Evolutionary conservation across 30 jellyfish, hydroid and myxozoan species (phyloP).

Genomic region (Chrysaora quinquecirrha): DNA sequence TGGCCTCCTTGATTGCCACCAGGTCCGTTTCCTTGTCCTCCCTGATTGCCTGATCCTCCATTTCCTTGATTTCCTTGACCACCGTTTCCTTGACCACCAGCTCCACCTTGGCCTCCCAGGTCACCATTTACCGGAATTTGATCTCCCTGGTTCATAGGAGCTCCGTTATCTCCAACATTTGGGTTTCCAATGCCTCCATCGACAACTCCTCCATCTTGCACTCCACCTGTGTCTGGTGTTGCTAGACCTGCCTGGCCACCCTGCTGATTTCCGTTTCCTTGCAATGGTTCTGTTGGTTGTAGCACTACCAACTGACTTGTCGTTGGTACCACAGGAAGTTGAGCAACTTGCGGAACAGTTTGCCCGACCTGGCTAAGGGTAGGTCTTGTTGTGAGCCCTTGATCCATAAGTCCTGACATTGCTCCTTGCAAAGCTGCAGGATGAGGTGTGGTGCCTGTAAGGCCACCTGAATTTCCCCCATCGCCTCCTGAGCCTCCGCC

Average conservation of each 20-base stretch:
- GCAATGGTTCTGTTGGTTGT: not conserved
- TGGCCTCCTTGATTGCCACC: constrained; percentile 33
- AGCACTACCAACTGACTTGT: not conserved
- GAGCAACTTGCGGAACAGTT: not conserved
- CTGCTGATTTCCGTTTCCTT: not conserved
- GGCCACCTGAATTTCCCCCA: not conserved
- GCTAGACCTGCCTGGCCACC: constrained; percentile 1
- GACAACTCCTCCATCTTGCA: not conserved
- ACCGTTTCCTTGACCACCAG: constrained; percentile 43
- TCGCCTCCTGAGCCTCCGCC: not conserved
- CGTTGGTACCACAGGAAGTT: not conserved
- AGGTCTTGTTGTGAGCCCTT: constrained; percentile 6
- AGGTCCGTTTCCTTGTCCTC: constrained; percentile 26
- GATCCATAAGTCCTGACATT: not conserved
- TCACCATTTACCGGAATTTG: not conserved
- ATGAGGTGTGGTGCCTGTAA: not conserved
- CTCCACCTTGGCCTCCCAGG: constrained; percentile 2
- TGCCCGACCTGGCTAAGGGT: not conserved
- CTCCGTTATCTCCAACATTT: not conserved
- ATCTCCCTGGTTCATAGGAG: not conserved
- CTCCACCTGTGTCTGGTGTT: not conserved
- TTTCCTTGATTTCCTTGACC: constrained; percentile 10
- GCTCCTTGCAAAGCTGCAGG: constrained; percentile 14
- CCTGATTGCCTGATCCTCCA: constrained; percentile 24
- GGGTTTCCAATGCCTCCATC: constrained; percentile 9